A percentile compares a stretch with the other conserved stretches of the same genome.
These are phyloP conservation scores for Antennarius maculatus DNA, from an alignment of 2,797 vertebrate species.

Conservation along the genomic window DNA sequence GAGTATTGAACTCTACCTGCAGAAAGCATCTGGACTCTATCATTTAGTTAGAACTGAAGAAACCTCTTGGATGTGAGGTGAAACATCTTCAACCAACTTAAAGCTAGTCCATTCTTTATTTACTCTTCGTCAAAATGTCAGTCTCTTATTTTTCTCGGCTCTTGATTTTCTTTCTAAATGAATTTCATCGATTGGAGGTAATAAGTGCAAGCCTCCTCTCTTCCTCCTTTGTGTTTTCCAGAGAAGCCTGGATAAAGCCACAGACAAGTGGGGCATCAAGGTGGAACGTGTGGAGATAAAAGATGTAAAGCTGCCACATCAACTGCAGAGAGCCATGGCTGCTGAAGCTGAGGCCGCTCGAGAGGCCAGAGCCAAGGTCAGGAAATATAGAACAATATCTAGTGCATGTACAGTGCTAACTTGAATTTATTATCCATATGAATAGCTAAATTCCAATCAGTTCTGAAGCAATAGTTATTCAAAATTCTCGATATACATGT, in stretches of 20 bases:
- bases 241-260: conserved; percentile 81
- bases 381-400: not conserved
- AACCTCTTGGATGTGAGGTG: too few species aligned
- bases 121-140: not conserved
- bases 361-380: conserved; percentile 85
- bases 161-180: not conserved
- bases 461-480: not conserved
- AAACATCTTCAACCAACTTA: too few species aligned
- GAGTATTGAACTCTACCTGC: too few species aligned
- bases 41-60: too few species aligned
- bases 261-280: conserved; percentile 85
- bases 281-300: conserved; percentile 88
- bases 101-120: too few species aligned
- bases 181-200: not conserved
- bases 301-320: conserved; percentile 83
- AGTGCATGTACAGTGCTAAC: not conserved
- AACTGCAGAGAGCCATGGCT: conserved; percentile 86
- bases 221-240: conserved; percentile 40
- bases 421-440: too few species aligned
- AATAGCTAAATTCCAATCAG: too few species aligned
- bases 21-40: too few species aligned
- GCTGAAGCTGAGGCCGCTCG: conserved; percentile 83
- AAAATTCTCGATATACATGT: not conserved
- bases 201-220: not conserved
- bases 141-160: not conserved